phyloP scores from a whole-genome alignment of 2,113 vertebrate genomes.

The Forbesichthys agassizii region DNA sequence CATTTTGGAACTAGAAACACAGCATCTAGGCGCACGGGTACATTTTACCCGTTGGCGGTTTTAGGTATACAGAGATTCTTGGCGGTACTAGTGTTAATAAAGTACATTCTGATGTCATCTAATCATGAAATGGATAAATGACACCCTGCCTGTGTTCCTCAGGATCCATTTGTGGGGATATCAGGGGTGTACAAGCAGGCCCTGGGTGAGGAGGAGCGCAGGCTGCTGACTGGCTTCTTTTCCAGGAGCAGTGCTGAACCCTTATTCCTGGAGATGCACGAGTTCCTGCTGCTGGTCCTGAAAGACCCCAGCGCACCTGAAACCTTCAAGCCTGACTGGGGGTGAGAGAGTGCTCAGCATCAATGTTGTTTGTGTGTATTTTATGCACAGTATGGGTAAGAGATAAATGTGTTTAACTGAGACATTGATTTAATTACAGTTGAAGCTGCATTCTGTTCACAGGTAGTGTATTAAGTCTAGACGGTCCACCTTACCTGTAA shows the following conservation, averaged over 20 bases:
- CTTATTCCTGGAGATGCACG: conserved; percentile 90
- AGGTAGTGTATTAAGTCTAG: no score
- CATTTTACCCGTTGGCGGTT: no score
- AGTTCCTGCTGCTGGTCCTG: conserved; percentile 85
- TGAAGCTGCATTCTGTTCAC: no score
- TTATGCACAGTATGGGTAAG: not conserved
- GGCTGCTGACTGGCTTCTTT: conserved; percentile 80
- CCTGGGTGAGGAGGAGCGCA: conserved; percentile 63
- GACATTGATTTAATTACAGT: no score
- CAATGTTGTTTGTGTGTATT: not conserved
- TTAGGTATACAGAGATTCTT: no score
- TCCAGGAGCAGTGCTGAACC: conserved; percentile 76
- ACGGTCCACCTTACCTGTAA: no score
- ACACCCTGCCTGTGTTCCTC: not conserved
- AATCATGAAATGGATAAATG: not conserved
- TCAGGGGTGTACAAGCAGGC: conserved; percentile 69
- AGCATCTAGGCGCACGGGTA: no score
- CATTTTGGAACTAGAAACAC: no score
- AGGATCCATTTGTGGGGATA: conserved; percentile 89
- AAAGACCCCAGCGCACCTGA: conserved; percentile 59
- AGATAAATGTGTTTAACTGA: no score
- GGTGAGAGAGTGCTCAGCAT: conserved; percentile 65
- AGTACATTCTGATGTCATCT: no score
- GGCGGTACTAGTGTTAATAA: no score
- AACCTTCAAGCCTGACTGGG: conserved; percentile 79